phyloP scores from a whole-genome alignment of 92 coral and sea anemone species.

The Anthopleura xanthogrammica region DNA sequence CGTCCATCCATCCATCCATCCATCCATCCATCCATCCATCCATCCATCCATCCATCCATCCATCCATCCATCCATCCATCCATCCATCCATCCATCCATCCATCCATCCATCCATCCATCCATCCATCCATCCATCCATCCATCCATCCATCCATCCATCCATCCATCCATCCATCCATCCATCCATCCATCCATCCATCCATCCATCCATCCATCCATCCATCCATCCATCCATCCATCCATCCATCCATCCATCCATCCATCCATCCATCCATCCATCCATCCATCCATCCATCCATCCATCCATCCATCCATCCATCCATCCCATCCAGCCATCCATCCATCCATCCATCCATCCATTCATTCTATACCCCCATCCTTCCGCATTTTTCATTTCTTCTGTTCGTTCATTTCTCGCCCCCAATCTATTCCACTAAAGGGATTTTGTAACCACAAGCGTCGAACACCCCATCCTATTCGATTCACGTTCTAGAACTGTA shows the following conservation, averaged over 20 bases:
- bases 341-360: too few species aligned
- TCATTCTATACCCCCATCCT: not conserved
- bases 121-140: too few species aligned
- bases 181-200: not conserved
- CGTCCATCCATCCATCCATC: not conserved
- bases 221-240: not conserved
- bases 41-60: too few species aligned
- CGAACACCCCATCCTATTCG: too few species aligned
- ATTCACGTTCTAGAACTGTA: not conserved
- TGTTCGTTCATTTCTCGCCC: too few species aligned
- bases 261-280: too few species aligned
- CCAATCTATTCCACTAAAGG: too few species aligned
- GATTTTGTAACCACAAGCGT: too few species aligned
- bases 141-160: not conserved
- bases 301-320: not conserved
- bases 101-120: too few species aligned
- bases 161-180: not conserved
- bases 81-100: too few species aligned
- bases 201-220: not conserved
- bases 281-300: not conserved
- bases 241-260: too few species aligned
- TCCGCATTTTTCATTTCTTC: not conserved
- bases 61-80: not conserved
- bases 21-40: not conserved
- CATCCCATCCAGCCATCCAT: not conserved